Base-by-base conservation (phyloP, 2,797 vertebrate species). In the Alca torda region DNA sequence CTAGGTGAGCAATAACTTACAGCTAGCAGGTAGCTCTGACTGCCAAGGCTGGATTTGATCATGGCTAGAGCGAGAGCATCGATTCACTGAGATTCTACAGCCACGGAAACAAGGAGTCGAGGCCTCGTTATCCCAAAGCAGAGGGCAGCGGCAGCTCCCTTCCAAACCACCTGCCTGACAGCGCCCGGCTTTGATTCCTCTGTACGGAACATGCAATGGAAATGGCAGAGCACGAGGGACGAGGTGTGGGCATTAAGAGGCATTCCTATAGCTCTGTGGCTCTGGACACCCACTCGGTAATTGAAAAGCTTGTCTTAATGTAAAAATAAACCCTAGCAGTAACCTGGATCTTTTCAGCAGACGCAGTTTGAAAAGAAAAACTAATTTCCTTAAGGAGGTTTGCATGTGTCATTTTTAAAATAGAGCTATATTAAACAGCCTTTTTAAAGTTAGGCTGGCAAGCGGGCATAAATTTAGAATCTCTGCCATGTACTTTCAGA, bases 1-100 rank as follows among this genome's bases (percentile, higher is more conserved):
- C n/a, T 48, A 33, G 23, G 51, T 35, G 31, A 95, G 35, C 43
- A 78, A 4, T 10, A 57, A 56, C n/a, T 35, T 54, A 30, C 1
- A 4, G 25, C 9, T 57, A 65, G 54, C n/a, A 72, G 57, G 26
- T 24, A 88, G 26, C 46, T 84, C 54, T 28, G 50, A 5, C 11
- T 81, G 64, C 19, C 39, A 39, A 59, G 74, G 70, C 33, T 84
- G 33, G 14, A 35, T 54, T 61, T 89, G 87, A 89, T 56, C 35
- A 26, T 5, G 31, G 56, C 30, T 63, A 25, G 59, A 0, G 31
- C 37, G 41, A 25, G 59, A 0, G 31, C 37, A 45, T 2, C 1
- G 1, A 33, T 51, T 83, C 87, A 41, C 51, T 33, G 28, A 59
- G 64, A 84, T 46, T 53, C n/a, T 54, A 35, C 50, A 70, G 11